Evolutionary conservation across 2,888 invertebrate species (phyloP), one percentile per base, ranked within the genome.

Genomic region (Mycalesis mineus): DNA sequence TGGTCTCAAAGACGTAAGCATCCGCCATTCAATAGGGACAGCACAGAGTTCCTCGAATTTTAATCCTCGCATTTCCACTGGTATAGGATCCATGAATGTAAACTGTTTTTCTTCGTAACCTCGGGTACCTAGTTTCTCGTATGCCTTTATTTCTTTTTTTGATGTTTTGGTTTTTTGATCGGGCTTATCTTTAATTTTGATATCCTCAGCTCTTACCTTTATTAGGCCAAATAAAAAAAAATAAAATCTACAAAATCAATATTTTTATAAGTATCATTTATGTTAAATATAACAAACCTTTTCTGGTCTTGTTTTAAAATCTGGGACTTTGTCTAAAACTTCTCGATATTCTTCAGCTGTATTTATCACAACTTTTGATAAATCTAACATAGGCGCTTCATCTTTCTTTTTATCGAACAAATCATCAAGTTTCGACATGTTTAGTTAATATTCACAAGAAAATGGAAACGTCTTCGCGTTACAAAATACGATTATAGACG

Each of bases 21-120:
- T 97, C 79, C 95, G 93, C 97, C 97, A 97, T 75, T 96, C 96
- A 62, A 97, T 97, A 37, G 95, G 93, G 14, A 97, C 96, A 8
- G 94, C 91, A 69, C 95, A 95, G 49, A 97, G 85, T 70, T 97
- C 97, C 48, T 92, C 92, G 68, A 96, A 91, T 72, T 93, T 93
- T 41, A 95, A 88, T 8, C 91, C 89, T 68, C 91, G 91, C 97
- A 97, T 96, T 78, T 96, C 96, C 0, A 91, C 87, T 1, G 97
- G 97, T 63, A 96, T 89, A 0, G 97, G 97, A 82, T 97, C 94
- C 69, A 91, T 90, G 67, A 92, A 92, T 0, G 80, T 82, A 58
- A 84, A 91, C 28, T 90, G 80, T 67, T 89, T 90, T 65, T 88
- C 88, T 70, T 91, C 90, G 59, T 88, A 90, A 7, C 93, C 93